Percentiles rank a stretch among this genome's conserved stretches.
Conservation (phyloP, 2,113 vertebrate species). For the Bos indicus region DNA sequence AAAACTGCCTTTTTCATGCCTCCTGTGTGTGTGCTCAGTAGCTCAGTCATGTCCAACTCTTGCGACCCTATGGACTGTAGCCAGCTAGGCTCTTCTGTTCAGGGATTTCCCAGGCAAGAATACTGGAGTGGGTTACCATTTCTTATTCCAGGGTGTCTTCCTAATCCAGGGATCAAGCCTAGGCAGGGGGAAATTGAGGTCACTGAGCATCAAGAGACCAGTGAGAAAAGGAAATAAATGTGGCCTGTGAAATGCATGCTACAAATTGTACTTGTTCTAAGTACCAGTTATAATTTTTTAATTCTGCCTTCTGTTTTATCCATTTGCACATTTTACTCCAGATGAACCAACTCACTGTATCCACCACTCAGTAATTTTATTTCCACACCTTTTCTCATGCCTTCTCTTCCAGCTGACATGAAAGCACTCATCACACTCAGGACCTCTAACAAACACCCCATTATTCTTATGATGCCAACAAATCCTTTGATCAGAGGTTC, state of each 20-base stretch:
- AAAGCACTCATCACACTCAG: background rate
- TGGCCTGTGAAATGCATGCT: background rate
- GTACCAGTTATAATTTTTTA: background rate
- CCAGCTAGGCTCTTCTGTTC: background rate
- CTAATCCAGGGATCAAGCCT: background rate
- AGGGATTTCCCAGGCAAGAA: background rate
- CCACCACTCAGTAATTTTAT: background rate
- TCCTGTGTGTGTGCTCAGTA: background rate
- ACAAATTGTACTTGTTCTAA: background rate
- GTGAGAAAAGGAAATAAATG: slow-evolving; percentile 15
- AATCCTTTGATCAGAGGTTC: background rate
- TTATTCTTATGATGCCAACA: slow-evolving; percentile 32
- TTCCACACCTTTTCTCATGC: slow-evolving; percentile 7
- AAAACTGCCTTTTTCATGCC: background rate
- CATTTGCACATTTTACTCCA: slow-evolving; percentile 24
- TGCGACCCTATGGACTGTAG: background rate
- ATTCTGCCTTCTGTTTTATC: slow-evolving; percentile 12
- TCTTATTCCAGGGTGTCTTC: background rate
- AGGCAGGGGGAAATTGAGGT: background rate
- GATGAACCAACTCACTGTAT: background rate
- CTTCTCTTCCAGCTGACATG: background rate
- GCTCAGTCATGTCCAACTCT: background rate
- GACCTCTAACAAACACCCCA: slow-evolving; percentile 11
- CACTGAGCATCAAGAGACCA: background rate
- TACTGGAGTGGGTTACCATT: background rate